Evolutionary conservation across 2,797 vertebrate genomes (phyloP).

Genomic region (Poeciliopsis presidionis): DNA sequence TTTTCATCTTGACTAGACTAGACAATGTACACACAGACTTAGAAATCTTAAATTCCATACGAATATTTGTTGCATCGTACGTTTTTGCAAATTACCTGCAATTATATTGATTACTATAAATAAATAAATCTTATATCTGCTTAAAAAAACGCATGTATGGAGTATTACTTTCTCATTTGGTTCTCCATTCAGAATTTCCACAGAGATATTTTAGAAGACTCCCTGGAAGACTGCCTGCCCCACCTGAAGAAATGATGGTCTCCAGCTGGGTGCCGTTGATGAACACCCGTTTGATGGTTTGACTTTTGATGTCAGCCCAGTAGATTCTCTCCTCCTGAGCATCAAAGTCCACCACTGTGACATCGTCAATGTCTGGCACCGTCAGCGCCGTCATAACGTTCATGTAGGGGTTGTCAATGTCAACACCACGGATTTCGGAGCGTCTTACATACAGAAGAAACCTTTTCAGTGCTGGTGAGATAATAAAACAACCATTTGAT

Average conservation of each 20-base stretch:
- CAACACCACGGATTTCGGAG: constrained; percentile 97
- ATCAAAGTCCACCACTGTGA: constrained; percentile 96
- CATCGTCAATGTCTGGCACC: constrained; percentile 96
- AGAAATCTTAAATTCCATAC: background rate
- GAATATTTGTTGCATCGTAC: background rate
- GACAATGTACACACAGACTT: background rate
- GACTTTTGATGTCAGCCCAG: constrained; percentile 97
- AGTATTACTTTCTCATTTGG: background rate
- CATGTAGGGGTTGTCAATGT: constrained; percentile 97
- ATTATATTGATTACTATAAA: background rate
- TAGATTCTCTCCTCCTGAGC: constrained; percentile 93
- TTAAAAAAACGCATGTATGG: background rate
- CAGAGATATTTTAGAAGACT: background rate
- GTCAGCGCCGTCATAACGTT: constrained; percentile 98
- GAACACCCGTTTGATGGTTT: constrained; percentile 95
- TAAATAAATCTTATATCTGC: background rate
- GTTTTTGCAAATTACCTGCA: background rate
- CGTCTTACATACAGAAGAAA: constrained; percentile 94
- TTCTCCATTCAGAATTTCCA: background rate
- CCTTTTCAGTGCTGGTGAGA: constrained; percentile 87
- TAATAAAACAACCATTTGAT: constrained; percentile 16
- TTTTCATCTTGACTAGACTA: background rate
- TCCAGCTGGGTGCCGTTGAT: constrained; percentile 97
- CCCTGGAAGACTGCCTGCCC: background rate
- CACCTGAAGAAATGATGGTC: constrained; percentile 95